Evolutionary conservation across 2,888 invertebrate genomes (phyloP).

Genomic region (Caenorhabditis sp.): DNA sequence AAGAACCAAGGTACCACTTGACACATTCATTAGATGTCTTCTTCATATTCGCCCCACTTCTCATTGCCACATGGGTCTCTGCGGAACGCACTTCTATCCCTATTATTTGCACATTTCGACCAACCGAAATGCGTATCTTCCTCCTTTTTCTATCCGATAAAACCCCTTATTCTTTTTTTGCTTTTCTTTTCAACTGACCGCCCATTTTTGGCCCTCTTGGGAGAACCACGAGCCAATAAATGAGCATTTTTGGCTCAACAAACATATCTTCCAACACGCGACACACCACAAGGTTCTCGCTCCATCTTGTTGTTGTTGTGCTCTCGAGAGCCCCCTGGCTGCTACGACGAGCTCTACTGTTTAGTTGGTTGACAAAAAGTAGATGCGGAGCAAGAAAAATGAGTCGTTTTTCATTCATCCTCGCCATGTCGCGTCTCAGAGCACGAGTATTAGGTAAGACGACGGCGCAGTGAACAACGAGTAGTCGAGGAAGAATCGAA

Average conservation of each 20-base stretch:
- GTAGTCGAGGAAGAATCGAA: slow-evolving; percentile 24
- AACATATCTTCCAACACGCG: slow-evolving; percentile 40
- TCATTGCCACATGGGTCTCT: slow-evolving; percentile 44
- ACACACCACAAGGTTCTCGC: slow-evolving; percentile 40
- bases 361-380: slow-evolving; percentile 11
- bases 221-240: slow-evolving; percentile 49
- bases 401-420: slow-evolving; percentile 19
- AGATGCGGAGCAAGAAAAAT: slow-evolving; percentile 36
- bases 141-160: not conserved
- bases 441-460: slow-evolving; percentile 56
- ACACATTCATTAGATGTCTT: slow-evolving; percentile 41
- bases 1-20: slow-evolving; percentile 41
- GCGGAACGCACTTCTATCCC: slow-evolving; percentile 12
- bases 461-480: slow-evolving; percentile 41
- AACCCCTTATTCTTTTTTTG: slow-evolving; percentile 12
- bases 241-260: slow-evolving; percentile 59
- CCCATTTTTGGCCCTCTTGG: slow-evolving; percentile 30
- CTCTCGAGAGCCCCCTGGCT: not conserved
- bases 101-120: slow-evolving; percentile 10
- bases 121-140: slow-evolving; percentile 1
- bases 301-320: slow-evolving; percentile 55
- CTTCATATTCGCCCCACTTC: slow-evolving; percentile 31
- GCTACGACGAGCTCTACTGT: no score
- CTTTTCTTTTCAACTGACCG: slow-evolving; percentile 51
- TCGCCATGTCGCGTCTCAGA: slow-evolving; percentile 9